Evolutionary conservation across 1,140 invertebrate species (phyloP).

Genomic region (Drosophila pectinifera): DNA sequence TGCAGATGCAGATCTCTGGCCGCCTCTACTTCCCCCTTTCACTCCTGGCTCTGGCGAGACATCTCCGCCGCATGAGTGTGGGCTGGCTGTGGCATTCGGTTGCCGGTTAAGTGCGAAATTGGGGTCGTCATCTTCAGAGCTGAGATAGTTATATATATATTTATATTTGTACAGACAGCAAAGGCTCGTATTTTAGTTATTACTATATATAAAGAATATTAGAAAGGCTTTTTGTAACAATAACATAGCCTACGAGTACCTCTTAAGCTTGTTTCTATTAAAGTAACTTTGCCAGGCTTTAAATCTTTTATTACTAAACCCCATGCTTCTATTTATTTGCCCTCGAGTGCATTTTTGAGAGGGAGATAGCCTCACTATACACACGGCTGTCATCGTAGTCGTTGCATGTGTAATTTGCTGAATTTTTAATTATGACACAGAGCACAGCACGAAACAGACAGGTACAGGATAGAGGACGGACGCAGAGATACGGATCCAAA

Average conservation of each 20-base stretch:
- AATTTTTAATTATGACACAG: slow-evolving; percentile 77
- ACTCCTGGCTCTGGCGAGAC: slow-evolving; percentile 30
- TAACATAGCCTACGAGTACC: no score
- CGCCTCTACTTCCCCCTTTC: neutral
- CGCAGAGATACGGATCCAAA: slow-evolving; percentile 34
- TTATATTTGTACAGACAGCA: neutral
- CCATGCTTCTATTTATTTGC: neutral
- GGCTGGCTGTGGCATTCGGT: slow-evolving; percentile 37
- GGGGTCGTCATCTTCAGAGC: slow-evolving; percentile 57
- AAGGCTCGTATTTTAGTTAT: neutral
- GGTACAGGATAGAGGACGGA: neutral
- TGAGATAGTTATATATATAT: neutral
- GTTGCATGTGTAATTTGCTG: slow-evolving; percentile 74
- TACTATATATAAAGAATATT: neutral
- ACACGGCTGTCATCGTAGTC: slow-evolving; percentile 42
- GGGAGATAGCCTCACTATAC: slow-evolving; percentile 7
- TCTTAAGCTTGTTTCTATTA: neutral
- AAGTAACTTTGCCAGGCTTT: no score
- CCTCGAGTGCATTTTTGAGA: slow-evolving; percentile 5
- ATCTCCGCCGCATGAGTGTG: slow-evolving; percentile 45
- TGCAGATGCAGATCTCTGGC: slow-evolving; percentile 7
- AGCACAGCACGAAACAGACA: slow-evolving; percentile 33
- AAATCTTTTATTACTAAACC: neutral
- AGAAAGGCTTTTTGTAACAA: neutral
- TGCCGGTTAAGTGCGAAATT: slow-evolving; percentile 69